Percentiles rank a stretch among this genome's conserved stretches.
Conservation (phyloP, 1,140 invertebrate species). For the Drosophila fuyamai region DNA sequence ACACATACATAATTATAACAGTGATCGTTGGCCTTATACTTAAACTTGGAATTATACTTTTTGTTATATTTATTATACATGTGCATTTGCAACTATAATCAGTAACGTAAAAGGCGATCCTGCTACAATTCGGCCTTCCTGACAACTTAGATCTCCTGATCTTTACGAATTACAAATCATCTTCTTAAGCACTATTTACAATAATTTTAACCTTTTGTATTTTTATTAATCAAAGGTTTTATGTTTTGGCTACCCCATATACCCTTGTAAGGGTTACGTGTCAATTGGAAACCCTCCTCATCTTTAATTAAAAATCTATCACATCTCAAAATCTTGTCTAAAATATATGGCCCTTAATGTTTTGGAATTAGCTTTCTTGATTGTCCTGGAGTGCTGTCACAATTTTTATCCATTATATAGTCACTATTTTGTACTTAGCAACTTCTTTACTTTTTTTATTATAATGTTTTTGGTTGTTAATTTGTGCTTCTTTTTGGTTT, state of each 20-base stretch:
- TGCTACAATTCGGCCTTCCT: too few relatives aligned
- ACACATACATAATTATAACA: too few relatives aligned
- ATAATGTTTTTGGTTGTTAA: conserved; percentile 2
- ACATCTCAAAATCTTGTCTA: conserved; percentile 45
- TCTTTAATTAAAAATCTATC: conserved; percentile 52
- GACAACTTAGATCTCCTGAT: too few relatives aligned
- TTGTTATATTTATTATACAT: too few relatives aligned
- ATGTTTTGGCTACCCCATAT: background rate
- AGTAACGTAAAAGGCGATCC: too few relatives aligned
- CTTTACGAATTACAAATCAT: too few relatives aligned
- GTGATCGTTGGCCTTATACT: too few relatives aligned
- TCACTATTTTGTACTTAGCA: conserved; percentile 44
- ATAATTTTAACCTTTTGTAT: too few relatives aligned
- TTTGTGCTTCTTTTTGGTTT: background rate
- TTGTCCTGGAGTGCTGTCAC: too few relatives aligned
- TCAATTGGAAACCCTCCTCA: background rate
- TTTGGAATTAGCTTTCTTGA: conserved; percentile 7
- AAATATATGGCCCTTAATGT: conserved; percentile 57
- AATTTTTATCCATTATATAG: conserved; percentile 25
- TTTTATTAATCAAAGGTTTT: too few relatives aligned
- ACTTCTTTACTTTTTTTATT: conserved; percentile 16
- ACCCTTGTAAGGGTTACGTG: background rate
- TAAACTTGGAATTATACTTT: too few relatives aligned
- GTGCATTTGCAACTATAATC: too few relatives aligned
- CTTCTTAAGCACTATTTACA: background rate